phyloP scores from a whole-genome alignment of 1,140 invertebrate species.

The Brachionus calyciflorus region DNA sequence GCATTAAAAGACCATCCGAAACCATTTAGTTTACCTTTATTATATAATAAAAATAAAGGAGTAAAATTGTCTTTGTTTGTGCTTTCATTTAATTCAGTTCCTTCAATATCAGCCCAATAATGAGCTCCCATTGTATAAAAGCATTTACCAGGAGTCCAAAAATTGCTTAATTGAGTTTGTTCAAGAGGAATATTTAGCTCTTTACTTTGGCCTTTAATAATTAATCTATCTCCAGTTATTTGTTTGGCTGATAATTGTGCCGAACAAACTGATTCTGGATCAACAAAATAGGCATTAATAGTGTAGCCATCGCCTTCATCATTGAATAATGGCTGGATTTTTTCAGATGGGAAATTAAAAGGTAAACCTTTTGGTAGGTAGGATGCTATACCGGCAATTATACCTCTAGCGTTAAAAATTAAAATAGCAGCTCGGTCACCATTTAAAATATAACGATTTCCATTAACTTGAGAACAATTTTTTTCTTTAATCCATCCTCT shows the following conservation, averaged over 20 bases:
- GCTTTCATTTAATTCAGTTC: constrained; percentile 48
- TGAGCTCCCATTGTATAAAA: constrained; percentile 55
- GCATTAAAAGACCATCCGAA: constrained; percentile 54
- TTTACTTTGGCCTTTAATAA: constrained; percentile 47
- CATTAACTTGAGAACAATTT: constrained; percentile 48
- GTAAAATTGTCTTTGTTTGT: constrained; percentile 52
- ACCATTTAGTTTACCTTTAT: constrained; percentile 54
- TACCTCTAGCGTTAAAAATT: constrained; percentile 55
- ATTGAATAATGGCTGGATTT: constrained; percentile 15
- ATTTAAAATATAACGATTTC: constrained; percentile 54
- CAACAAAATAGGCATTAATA: constrained; percentile 48
- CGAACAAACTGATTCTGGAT: constrained; percentile 31
- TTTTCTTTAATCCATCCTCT: constrained; percentile 31
- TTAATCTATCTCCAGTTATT: constrained; percentile 22
- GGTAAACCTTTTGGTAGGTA: constrained; percentile 30
- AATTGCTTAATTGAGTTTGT: constrained; percentile 50
- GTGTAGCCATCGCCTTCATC: constrained; percentile 45
- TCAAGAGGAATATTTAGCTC: constrained; percentile 50
- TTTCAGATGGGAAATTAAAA: constrained; percentile 40
- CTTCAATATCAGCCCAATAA: constrained; percentile 53
- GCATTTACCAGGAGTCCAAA: constrained; percentile 55
- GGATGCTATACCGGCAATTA: constrained; percentile 54
- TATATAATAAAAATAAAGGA: constrained; percentile 56
- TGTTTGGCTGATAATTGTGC: neutral
- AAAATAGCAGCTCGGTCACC: constrained; percentile 52